Evolutionary conservation across 2,888 invertebrate genomes (phyloP), one percentile per base, ranked within the genome.

Genomic region (Macrosiphum euphorbiae): DNA sequence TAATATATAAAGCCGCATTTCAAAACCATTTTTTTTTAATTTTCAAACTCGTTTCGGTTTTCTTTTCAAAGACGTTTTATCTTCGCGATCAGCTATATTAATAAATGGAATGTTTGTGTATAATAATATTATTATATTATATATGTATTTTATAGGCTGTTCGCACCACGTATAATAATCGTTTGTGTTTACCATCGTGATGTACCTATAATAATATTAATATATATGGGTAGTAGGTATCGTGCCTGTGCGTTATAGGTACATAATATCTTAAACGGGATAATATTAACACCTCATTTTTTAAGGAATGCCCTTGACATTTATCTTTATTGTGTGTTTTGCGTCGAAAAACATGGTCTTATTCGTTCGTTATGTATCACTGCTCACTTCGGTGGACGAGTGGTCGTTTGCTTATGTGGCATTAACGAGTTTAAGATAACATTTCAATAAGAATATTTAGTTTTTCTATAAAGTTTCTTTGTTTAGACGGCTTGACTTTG

Each of bases 21-120:
- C 61, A 28, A 90, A 78, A 90, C 67, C 44, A 44, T 44, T 90
- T 47, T 47, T 90, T 90, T 90, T 90, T 50, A 35, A 90, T 78
- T 90, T 90, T 50, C 10, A 90, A 90, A 90, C 90, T 67, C 7
- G 90, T 90, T 90, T 90, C 90, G 90, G 90, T 90, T 50, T 78
- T 78, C 20, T 47, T 67, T 50, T 90, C 90, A 90, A 90, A 90
- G 90, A 24, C 35, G 47, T 67, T 67, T 78, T 90, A 90, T 90
- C 90, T 90, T 67, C 13, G 90, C 44, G 35, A 90, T 90, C 90
- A 67, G n/a, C 67, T 35, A 78, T 78, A 78, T 35, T 35, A 35
- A 78, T 20, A 50, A 44, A 7, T 44, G 67, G n/a, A 90, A 61
- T 67, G 61, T 47, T 61, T 58, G 35, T 78, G 78, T 78, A 35